A percentile compares a stretch with the other conserved stretches of the same genome.
phyloP scores from a whole-genome alignment of 2,888 invertebrate genomes.

The Keiferia lycopersicella region DNA sequence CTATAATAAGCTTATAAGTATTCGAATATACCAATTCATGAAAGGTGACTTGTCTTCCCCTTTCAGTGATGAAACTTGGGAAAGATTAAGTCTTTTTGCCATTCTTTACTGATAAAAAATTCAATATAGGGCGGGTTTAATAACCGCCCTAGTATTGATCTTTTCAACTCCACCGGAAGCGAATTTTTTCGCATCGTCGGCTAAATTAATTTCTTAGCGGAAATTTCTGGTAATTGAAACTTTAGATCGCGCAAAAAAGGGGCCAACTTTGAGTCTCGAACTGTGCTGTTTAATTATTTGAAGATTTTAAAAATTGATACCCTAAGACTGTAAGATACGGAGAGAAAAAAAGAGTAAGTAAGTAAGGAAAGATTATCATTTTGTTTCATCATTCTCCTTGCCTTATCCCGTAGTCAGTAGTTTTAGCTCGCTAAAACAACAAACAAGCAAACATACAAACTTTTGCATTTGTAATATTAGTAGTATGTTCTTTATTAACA shows the following conservation, averaged over 20 bases:
- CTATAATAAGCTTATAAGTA: too few relatives aligned
- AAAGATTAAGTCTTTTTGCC: background rate
- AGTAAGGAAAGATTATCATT: background rate
- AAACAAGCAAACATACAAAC: too few relatives aligned
- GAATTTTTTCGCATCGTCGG: background rate
- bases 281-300: background rate
- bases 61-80: background rate
- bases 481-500: too few relatives aligned
- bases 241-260: slow-evolving; percentile 3
- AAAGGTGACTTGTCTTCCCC: too few relatives aligned
- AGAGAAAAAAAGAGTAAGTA: background rate
- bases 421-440: too few relatives aligned
- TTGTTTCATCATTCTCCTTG: too few relatives aligned
- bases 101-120: slow-evolving; percentile 1
- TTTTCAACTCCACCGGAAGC: background rate
- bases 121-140: background rate
- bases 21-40: too few relatives aligned
- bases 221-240: slow-evolving; percentile 5
- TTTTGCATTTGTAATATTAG: too few relatives aligned
- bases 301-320: background rate
- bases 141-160: slow-evolving; percentile 1
- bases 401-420: background rate
- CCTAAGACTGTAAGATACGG: too few relatives aligned
- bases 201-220: slow-evolving; percentile 7
- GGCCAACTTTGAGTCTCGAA: background rate